phyloP scores from a whole-genome alignment of 2,113 vertebrate genomes.

The Dromas ardeola region DNA sequence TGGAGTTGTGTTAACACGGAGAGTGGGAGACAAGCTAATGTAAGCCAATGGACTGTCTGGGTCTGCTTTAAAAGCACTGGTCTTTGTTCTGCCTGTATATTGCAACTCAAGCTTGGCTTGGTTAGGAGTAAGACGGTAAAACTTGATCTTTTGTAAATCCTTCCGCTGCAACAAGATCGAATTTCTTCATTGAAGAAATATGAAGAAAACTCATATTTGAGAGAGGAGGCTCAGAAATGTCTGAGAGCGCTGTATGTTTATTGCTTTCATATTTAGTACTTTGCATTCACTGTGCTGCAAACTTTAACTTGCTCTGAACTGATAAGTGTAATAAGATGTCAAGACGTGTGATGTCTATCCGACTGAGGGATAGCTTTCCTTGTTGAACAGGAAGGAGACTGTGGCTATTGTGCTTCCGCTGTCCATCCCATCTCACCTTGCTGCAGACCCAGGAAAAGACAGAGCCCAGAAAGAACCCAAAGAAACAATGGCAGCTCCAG shows the following conservation, averaged over 20 bases:
- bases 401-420: slow-evolving; percentile 56
- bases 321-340: slow-evolving; percentile 23
- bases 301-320: not conserved
- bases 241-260: not conserved
- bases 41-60: not conserved
- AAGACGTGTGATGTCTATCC: slow-evolving; percentile 40
- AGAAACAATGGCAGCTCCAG: slow-evolving; percentile 65
- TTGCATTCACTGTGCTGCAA: not conserved
- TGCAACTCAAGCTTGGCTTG: not conserved
- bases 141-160: not conserved
- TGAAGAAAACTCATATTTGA: not conserved
- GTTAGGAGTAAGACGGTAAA: not conserved
- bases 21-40: not conserved
- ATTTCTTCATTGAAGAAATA: not conserved
- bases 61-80: not conserved
- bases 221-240: not conserved
- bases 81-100: not conserved
- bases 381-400: slow-evolving; percentile 76
- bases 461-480: slow-evolving; percentile 49
- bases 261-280: not conserved
- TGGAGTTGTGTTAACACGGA: not conserved
- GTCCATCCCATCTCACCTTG: slow-evolving; percentile 57
- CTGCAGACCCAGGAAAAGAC: slow-evolving; percentile 52
- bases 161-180: not conserved
- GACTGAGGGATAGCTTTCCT: slow-evolving; percentile 77